phyloP scores from a whole-genome alignment of 2,888 invertebrate genomes.

The Macrosiphum euphorbiae region DNA sequence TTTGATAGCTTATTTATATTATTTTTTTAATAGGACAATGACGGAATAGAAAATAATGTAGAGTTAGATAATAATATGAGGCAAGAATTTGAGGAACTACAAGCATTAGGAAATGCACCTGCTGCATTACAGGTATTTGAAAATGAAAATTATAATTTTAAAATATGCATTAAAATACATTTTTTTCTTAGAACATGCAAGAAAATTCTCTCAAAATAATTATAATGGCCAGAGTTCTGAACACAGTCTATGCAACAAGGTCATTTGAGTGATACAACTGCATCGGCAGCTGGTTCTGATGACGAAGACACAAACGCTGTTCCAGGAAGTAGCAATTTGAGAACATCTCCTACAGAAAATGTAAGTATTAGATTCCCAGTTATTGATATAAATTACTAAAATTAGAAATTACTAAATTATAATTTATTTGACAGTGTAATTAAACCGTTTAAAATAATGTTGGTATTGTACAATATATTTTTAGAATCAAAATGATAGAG shows the following conservation, averaged over 20 bases:
- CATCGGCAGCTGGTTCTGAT: conserved; percentile 91
- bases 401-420: not conserved
- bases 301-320: conserved; percentile 96
- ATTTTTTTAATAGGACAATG: conserved; percentile 71
- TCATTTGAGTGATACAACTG: conserved; percentile 84
- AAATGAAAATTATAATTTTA: not conserved
- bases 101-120: conserved; percentile 69
- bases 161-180: conserved; percentile 66
- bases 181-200: conserved; percentile 72
- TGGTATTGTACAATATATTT: conserved; percentile 7
- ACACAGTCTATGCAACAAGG: conserved; percentile 69
- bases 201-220: conserved; percentile 70
- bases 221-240: conserved; percentile 59
- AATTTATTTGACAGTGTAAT: not conserved
- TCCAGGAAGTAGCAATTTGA: conserved; percentile 92
- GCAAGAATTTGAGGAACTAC: conserved; percentile 68
- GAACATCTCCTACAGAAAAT: conserved; percentile 87
- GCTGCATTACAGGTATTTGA: conserved; percentile 69
- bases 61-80: conserved; percentile 74
- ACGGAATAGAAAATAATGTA: conserved; percentile 71
- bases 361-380: conserved; percentile 69
- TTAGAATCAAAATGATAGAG: conserved; percentile 46
- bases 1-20: not conserved
- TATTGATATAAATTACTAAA: not conserved
- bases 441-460: not conserved